These are phyloP conservation scores for Eupithecia subumbrata DNA, from an alignment of 2,888 invertebrate species.

Conservation along the genomic window DNA sequence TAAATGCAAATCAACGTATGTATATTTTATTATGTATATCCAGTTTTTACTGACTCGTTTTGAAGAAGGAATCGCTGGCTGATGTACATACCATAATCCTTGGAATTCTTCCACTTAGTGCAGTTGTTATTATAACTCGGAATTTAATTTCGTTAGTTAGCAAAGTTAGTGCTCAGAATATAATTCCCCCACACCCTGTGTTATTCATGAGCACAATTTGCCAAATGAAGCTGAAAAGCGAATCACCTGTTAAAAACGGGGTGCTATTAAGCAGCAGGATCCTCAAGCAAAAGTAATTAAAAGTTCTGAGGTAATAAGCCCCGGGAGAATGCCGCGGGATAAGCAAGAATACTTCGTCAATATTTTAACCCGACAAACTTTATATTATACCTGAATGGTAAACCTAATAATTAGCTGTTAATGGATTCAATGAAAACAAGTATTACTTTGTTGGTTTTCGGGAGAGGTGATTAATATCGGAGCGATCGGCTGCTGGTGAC, in stretches of 20 bases:
- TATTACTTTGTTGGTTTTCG: slow-evolving; percentile 37
- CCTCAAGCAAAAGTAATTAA: slow-evolving; percentile 68
- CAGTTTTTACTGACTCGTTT: not conserved
- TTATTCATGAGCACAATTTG: slow-evolving; percentile 17
- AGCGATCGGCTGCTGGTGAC: slow-evolving; percentile 37
- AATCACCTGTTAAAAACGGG: slow-evolving; percentile 50
- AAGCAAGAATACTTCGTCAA: slow-evolving; percentile 56
- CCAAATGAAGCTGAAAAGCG: slow-evolving; percentile 47
- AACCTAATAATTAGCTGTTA: slow-evolving; percentile 49
- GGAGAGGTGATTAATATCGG: slow-evolving; percentile 41
- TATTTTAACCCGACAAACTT: slow-evolving; percentile 56
- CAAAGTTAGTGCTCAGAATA: slow-evolving; percentile 1
- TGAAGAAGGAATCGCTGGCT: not conserved
- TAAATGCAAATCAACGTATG: not conserved
- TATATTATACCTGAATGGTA: slow-evolving; percentile 52
- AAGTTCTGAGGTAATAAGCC: slow-evolving; percentile 58
- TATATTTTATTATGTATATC: no score
- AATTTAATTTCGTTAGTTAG: slow-evolving; percentile 2
- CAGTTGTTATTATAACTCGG: not conserved
- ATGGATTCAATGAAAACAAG: slow-evolving; percentile 50
- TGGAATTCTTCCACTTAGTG: not conserved
- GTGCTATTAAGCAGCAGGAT: slow-evolving; percentile 60
- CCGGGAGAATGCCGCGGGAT: slow-evolving; percentile 43
- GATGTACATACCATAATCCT: not conserved
- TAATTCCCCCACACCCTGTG: not conserved